phyloP scores from a whole-genome alignment of 2,888 invertebrate genomes.

The Agrotis ipsilon region DNA sequence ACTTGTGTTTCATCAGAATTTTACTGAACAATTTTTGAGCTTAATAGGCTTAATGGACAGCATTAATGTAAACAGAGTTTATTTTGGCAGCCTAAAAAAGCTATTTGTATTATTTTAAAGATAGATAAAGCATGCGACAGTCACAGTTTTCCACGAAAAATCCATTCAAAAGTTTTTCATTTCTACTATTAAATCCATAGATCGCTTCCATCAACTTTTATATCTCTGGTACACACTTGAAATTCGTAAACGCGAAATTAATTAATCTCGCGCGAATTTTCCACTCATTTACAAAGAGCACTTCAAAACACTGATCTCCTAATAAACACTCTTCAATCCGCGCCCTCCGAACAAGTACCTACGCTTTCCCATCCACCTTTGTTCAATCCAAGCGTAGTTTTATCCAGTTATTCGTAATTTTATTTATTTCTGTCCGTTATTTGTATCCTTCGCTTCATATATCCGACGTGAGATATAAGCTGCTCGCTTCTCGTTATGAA shows the following conservation, averaged over 20 bases:
- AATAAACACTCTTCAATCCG: neutral
- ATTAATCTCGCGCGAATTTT: constrained; percentile 16
- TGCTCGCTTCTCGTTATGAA: constrained; percentile 33
- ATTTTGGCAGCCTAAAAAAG: neutral
- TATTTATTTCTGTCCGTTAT: constrained; percentile 63
- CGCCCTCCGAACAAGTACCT: neutral
- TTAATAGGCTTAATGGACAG: neutral
- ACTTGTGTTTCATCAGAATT: neutral
- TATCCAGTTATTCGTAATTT: constrained; percentile 58
- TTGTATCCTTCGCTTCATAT: constrained; percentile 50
- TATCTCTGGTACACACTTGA: neutral
- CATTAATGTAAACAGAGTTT: too few species aligned
- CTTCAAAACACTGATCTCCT: constrained; percentile 12
- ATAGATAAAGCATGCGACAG: neutral
- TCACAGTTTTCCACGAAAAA: too few species aligned
- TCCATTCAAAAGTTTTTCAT: neutral
- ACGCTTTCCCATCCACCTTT: constrained; percentile 34
- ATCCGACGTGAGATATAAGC: neutral
- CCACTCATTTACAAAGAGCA: constrained; percentile 8
- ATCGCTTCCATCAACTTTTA: neutral
- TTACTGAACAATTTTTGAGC: neutral
- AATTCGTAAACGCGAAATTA: constrained; percentile 4
- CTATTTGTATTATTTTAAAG: neutral
- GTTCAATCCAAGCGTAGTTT: constrained; percentile 41
- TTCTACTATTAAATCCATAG: neutral